Conservation (phyloP, 2,113 vertebrate genomes). For the Mugil cephalus region DNA sequence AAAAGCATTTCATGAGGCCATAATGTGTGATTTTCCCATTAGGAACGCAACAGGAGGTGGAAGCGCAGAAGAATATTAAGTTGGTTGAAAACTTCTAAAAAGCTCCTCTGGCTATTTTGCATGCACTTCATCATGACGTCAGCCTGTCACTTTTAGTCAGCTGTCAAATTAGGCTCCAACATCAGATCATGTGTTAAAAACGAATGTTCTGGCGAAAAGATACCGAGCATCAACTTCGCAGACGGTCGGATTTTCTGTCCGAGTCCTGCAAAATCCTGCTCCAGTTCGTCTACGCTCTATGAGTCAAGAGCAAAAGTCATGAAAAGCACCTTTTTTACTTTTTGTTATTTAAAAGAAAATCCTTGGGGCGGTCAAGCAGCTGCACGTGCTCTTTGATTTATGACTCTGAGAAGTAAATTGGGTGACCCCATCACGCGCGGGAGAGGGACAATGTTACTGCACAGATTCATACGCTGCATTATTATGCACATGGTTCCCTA, state of each 20-base stretch:
- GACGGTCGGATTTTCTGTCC: too few species aligned
- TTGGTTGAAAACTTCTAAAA: background rate
- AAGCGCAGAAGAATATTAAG: too few species aligned
- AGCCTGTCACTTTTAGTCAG: background rate
- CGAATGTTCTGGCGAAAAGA: too few species aligned
- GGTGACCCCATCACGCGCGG: background rate
- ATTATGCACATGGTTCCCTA: background rate
- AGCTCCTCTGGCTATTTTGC: background rate
- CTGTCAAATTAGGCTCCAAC: background rate
- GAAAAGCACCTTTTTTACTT: background rate
- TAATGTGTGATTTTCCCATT: background rate
- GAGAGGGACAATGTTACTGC: background rate
- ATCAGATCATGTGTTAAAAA: background rate
- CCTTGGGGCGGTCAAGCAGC: too few species aligned
- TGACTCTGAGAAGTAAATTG: background rate
- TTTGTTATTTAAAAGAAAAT: too few species aligned
- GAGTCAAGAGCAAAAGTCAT: background rate
- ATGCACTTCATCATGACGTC: background rate
- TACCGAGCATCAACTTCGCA: too few species aligned
- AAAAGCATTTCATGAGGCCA: background rate
- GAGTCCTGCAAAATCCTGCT: too few species aligned
- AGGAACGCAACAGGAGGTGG: background rate
- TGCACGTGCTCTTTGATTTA: background rate
- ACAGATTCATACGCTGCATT: conserved; percentile 1
- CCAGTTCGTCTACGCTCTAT: too few species aligned